phyloP scores from a whole-genome alignment of 2,888 invertebrate genomes.

The Pristionchus mayeri region DNA sequence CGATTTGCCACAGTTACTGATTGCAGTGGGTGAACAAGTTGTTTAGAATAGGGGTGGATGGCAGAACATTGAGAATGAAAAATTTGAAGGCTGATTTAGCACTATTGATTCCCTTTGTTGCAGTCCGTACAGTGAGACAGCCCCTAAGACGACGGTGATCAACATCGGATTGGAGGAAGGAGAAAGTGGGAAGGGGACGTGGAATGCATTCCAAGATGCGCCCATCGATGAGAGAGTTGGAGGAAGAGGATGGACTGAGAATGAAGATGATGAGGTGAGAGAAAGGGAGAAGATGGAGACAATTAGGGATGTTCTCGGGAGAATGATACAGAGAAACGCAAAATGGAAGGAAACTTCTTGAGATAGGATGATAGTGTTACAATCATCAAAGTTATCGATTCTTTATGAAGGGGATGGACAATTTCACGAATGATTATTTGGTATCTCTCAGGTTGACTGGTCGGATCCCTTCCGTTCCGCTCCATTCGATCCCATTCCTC shows the following conservation, averaged over 20 bases:
- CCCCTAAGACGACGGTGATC: slow-evolving; percentile 35
- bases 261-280: slow-evolving; percentile 6
- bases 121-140: slow-evolving; percentile 62
- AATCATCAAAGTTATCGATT: too few species aligned
- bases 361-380: too few species aligned
- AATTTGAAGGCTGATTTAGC: too few species aligned
- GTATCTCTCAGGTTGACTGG: slow-evolving; percentile 71
- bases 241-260: slow-evolving; percentile 40
- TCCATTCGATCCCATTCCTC: slow-evolving; percentile 76
- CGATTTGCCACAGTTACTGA: too few species aligned
- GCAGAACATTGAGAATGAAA: too few species aligned
- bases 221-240: slow-evolving; percentile 20
- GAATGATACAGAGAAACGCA: too few species aligned
- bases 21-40: too few species aligned
- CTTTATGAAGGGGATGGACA: not conserved
- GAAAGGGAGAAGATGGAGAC: not conserved
- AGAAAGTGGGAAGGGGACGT: not conserved
- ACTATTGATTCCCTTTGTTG: not conserved
- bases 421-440: not conserved
- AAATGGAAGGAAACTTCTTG: too few species aligned
- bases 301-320: not conserved
- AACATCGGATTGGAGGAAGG: slow-evolving; percentile 7
- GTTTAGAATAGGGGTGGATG: too few species aligned
- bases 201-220: slow-evolving; percentile 48
- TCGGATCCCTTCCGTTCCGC: slow-evolving; percentile 78